Evolutionary conservation across 2,113 vertebrate species (phyloP).

Genomic region (Archilochus colubris): DNA sequence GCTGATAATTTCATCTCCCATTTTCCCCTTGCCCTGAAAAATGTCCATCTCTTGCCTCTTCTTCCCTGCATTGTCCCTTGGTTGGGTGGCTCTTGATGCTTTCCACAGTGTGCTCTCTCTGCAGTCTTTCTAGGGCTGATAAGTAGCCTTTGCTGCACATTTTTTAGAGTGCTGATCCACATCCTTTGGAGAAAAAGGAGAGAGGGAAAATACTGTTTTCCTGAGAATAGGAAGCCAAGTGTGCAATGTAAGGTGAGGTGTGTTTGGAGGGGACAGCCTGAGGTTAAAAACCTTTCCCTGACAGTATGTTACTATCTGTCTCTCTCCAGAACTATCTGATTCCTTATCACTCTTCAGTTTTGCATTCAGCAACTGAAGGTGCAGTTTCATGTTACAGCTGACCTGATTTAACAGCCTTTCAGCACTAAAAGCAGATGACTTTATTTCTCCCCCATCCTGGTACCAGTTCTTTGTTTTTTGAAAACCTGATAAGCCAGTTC

Average conservation of each 20-base stretch:
- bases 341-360: neutral
- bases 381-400: neutral
- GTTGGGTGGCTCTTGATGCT: neutral
- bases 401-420: neutral
- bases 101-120: neutral
- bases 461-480: neutral
- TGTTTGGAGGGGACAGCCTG: neutral
- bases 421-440: neutral
- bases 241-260: neutral
- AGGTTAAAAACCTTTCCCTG: neutral
- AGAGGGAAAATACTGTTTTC: neutral
- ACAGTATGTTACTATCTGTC: neutral
- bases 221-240: neutral
- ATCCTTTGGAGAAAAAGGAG: neutral
- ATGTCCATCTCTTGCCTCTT: rapidly evolving
- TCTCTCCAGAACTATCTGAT: neutral
- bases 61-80: neutral
- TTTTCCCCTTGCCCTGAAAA: neutral
- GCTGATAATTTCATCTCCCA: neutral
- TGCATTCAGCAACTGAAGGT: neutral
- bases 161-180: neutral
- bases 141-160: neutral
- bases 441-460: neutral
- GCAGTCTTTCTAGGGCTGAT: neutral
- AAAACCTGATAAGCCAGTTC: neutral